phyloP scores from a whole-genome alignment of 2,113 vertebrate species.

The Sebastes fasciatus region DNA sequence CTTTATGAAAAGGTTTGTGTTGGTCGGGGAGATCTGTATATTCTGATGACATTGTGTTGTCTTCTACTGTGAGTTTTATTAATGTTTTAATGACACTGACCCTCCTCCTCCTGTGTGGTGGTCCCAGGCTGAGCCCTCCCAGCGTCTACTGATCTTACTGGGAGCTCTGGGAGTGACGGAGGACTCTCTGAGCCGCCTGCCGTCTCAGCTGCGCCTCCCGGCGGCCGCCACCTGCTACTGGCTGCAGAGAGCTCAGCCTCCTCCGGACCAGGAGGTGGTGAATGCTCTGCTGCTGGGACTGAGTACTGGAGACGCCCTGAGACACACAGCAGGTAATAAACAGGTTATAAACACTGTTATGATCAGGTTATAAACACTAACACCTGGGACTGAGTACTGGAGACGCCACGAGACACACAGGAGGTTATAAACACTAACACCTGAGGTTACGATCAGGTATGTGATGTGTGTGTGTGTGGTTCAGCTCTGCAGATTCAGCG shows the following conservation, averaged over 20 bases:
- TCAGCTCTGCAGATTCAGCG: neutral
- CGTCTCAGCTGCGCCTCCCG: constrained; percentile 80
- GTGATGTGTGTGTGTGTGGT: constrained; percentile 7
- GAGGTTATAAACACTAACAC: no score
- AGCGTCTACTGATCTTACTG: constrained; percentile 81
- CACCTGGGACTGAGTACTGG: no score
- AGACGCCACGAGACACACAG: no score
- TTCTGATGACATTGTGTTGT: no score
- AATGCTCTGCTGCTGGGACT: constrained; percentile 87
- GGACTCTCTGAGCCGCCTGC: constrained; percentile 69
- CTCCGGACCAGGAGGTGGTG: constrained; percentile 76
- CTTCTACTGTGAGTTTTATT: no score
- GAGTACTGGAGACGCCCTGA: constrained; percentile 72
- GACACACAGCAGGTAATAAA: constrained; percentile 1
- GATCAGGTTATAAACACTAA: neutral
- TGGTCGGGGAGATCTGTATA: no score
- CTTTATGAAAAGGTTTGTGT: no score
- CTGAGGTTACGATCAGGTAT: no score
- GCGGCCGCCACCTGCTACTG: constrained; percentile 87
- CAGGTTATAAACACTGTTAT: no score
- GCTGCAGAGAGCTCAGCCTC: constrained; percentile 74
- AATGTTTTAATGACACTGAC: no score
- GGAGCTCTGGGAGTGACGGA: constrained; percentile 82
- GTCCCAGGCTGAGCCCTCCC: constrained; percentile 67
- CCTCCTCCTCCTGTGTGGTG: no score